Percentiles rank a stretch among this genome's conserved stretches.
phyloP scores from a whole-genome alignment of 2,888 invertebrate genomes.

The Pammene aurita region DNA sequence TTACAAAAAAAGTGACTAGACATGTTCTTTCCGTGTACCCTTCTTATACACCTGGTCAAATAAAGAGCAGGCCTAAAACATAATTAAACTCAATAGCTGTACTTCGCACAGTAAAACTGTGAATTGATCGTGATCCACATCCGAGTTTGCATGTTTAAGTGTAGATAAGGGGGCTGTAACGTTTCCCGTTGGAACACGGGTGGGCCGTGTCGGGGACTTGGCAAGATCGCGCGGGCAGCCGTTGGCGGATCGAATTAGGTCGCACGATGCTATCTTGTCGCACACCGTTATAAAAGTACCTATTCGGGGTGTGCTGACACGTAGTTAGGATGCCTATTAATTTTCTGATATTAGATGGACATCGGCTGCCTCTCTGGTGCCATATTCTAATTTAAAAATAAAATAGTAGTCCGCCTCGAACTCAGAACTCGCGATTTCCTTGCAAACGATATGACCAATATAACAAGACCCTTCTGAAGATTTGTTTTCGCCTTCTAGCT shows the following conservation, averaged over 20 bases:
- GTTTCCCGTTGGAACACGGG: conserved; percentile 60
- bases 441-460: too few relatives aligned
- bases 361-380: too few relatives aligned
- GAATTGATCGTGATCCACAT: conserved; percentile 67
- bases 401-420: too few relatives aligned
- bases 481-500: too few relatives aligned
- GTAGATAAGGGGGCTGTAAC: conserved; percentile 71
- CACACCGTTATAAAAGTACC: conserved; percentile 48
- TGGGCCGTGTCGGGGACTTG: conserved; percentile 52
- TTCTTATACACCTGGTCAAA: too few relatives aligned
- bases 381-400: too few relatives aligned
- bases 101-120: conserved; percentile 50
- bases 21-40: too few relatives aligned
- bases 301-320: conserved; percentile 35
- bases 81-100: too few relatives aligned
- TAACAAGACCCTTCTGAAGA: too few relatives aligned
- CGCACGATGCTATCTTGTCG: conserved; percentile 72
- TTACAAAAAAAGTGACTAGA: too few relatives aligned
- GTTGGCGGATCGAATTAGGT: conserved; percentile 71
- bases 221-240: conserved; percentile 54
- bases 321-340: conserved; percentile 16
- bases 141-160: conserved; percentile 72
- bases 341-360: conserved; percentile 1
- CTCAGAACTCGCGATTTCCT: too few relatives aligned
- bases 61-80: too few relatives aligned